phyloP scores from a whole-genome alignment of 2,113 vertebrate species.

The Cnemophilus loriae region DNA sequence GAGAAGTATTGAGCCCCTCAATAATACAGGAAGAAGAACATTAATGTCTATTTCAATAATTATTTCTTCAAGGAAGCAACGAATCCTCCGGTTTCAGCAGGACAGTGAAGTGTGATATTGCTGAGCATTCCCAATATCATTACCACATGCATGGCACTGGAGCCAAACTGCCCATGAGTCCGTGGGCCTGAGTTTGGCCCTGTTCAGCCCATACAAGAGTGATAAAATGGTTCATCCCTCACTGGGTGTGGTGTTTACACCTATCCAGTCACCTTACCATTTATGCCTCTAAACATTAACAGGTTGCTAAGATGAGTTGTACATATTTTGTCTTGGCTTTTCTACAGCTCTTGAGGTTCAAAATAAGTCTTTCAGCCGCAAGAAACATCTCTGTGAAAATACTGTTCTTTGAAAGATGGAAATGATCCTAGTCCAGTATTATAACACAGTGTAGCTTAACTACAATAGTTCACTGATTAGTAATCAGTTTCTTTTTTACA shows the following conservation, averaged over 20 bases:
- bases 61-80: not conserved
- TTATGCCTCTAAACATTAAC: not conserved
- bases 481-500: not conserved
- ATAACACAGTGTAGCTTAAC: not conserved
- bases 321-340: not conserved
- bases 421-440: not conserved
- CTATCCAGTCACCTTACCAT: not conserved
- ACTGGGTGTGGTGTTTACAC: not conserved
- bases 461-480: slow-evolving; percentile 11
- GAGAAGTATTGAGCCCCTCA: not conserved
- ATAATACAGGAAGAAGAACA: not conserved
- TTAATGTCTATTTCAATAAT: not conserved
- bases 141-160: not conserved
- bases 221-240: not conserved
- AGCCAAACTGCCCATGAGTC: not conserved
- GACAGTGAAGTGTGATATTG: not conserved
- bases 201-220: not conserved
- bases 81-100: not conserved
- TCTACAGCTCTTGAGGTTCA: not conserved
- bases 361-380: not conserved
- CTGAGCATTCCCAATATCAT: not conserved
- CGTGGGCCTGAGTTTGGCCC: not conserved
- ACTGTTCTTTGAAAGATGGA: not conserved
- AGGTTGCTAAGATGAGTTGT: not conserved
- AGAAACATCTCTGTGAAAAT: not conserved